Percentiles rank a stretch among this genome's conserved stretches.
phyloP scores from a whole-genome alignment of 2,113 vertebrate species.

The Callopanchax toddi region DNA sequence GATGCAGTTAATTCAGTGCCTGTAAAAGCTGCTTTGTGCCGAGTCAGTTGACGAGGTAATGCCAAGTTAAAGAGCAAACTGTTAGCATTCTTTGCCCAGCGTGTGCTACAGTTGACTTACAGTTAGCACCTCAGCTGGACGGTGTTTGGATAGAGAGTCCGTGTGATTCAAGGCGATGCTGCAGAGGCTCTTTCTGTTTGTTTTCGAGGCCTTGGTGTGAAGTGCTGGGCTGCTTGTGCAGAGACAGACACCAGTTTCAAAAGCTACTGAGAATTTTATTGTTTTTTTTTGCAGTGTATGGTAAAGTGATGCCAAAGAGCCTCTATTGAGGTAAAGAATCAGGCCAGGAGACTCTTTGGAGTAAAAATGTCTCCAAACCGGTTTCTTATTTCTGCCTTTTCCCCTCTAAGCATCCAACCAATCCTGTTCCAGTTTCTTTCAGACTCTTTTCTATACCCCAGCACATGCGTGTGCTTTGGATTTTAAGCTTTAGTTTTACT shows the following conservation, averaged over 20 bases:
- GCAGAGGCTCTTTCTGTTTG: conserved; percentile 59
- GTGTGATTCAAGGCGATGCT: conserved; percentile 43
- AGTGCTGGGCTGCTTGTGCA: conserved; percentile 47
- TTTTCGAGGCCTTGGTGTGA: conserved; percentile 59
- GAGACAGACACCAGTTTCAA: conserved; percentile 50
- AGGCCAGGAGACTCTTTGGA: conserved; percentile 51
- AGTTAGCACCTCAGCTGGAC: conserved; percentile 31
- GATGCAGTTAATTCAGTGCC: conserved; percentile 29
- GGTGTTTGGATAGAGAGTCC: conserved; percentile 57
- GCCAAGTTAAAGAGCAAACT: conserved; percentile 77
- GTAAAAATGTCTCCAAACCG: conserved; percentile 65
- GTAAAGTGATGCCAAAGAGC: conserved; percentile 64
- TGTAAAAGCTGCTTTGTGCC: conserved; percentile 52
- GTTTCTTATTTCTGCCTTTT: conserved; percentile 20
- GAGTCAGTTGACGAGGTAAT: conserved; percentile 62
- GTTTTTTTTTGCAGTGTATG: conserved; percentile 32
- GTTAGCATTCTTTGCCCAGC: conserved; percentile 67
- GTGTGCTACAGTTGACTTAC: conserved; percentile 56
- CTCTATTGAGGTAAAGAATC: conserved; percentile 50
- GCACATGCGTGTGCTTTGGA: conserved; percentile 36
- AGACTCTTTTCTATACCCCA: conserved; percentile 49
- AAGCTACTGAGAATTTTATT: conserved; percentile 34
- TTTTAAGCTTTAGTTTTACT: conserved; percentile 34
- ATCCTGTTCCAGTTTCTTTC: conserved; percentile 62
- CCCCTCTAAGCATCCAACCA: conserved; percentile 36